phyloP scores from a whole-genome alignment of 2,888 invertebrate species.

The Drosophila paranaensis region DNA sequence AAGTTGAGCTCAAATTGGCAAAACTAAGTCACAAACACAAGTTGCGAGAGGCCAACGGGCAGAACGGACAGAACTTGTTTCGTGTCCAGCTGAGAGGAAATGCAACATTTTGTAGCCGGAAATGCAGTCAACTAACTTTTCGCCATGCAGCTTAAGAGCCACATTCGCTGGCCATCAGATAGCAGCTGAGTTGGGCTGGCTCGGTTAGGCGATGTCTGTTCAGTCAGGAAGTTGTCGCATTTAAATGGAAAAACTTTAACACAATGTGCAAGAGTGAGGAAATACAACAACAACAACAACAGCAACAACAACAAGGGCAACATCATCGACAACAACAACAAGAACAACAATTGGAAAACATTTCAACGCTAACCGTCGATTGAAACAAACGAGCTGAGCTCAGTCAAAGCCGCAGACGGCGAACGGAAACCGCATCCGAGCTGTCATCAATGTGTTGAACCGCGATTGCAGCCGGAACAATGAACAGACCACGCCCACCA shows the following conservation, averaged over 20 bases:
- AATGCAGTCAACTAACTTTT: constrained; percentile 63
- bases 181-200: constrained; percentile 2
- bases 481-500: neutral
- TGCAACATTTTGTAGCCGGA: constrained; percentile 69
- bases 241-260: constrained; percentile 64
- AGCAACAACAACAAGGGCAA: neutral
- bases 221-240: constrained; percentile 57
- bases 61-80: constrained; percentile 18
- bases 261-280: constrained; percentile 22
- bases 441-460: constrained; percentile 35
- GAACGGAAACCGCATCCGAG: constrained; percentile 48
- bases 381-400: constrained; percentile 41
- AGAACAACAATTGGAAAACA: constrained; percentile 11
- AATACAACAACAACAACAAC: constrained; percentile 24
- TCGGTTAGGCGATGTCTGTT: constrained; percentile 9
- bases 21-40: constrained; percentile 62
- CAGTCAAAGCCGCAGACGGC: constrained; percentile 35
- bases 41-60: constrained; percentile 35
- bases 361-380: constrained; percentile 45
- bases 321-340: constrained; percentile 3
- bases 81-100: constrained; percentile 58
- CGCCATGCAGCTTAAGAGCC: constrained; percentile 29
- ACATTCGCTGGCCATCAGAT: neutral
- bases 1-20: constrained; percentile 39
- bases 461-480: constrained; percentile 7